A percentile compares a stretch with the other conserved stretches of the same genome.
Conservation (phyloP, 2,888 invertebrate genomes). For the Tethea ocularis region DNA sequence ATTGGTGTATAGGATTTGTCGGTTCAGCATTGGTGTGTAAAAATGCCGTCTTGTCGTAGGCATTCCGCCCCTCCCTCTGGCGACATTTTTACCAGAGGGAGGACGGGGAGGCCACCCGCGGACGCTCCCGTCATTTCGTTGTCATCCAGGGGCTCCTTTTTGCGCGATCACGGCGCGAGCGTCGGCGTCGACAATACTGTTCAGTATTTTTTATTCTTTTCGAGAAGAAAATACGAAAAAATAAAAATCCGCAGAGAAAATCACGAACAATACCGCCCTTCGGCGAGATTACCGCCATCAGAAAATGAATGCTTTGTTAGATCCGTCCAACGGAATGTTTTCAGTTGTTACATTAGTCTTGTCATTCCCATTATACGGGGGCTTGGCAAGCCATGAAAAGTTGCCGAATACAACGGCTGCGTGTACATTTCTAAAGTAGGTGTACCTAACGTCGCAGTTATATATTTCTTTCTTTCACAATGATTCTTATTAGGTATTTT, state of each 20-base stretch:
- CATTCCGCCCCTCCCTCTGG: conserved; percentile 69
- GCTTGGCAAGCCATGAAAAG: conserved; percentile 60
- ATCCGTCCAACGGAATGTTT: conserved; percentile 72
- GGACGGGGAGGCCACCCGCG: conserved; percentile 66
- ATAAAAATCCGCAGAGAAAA: conserved; percentile 66
- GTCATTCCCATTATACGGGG: conserved; percentile 71
- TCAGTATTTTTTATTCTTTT: conserved; percentile 78
- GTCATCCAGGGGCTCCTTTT: conserved; percentile 79
- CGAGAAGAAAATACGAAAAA: conserved; percentile 73
- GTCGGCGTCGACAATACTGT: conserved; percentile 80
- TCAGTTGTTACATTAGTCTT: conserved; percentile 79
- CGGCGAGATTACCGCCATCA: conserved; percentile 82
- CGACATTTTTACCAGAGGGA: conserved; percentile 75
- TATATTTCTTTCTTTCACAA: background rate
- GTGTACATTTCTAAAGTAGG: conserved; percentile 58
- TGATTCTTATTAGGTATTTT: conserved; percentile 1
- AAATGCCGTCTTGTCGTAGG: conserved; percentile 80
- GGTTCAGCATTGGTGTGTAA: conserved; percentile 64
- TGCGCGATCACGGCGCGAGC: conserved; percentile 75
- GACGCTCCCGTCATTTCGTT: conserved; percentile 80
- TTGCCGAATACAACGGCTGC: conserved; percentile 55
- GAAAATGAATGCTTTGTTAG: conserved; percentile 82
- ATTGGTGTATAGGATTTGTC: conserved; percentile 60
- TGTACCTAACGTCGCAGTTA: background rate
- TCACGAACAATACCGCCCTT: conserved; percentile 81